phyloP scores from a whole-genome alignment of 2,113 vertebrate species.

The Centropus unirufus region DNA sequence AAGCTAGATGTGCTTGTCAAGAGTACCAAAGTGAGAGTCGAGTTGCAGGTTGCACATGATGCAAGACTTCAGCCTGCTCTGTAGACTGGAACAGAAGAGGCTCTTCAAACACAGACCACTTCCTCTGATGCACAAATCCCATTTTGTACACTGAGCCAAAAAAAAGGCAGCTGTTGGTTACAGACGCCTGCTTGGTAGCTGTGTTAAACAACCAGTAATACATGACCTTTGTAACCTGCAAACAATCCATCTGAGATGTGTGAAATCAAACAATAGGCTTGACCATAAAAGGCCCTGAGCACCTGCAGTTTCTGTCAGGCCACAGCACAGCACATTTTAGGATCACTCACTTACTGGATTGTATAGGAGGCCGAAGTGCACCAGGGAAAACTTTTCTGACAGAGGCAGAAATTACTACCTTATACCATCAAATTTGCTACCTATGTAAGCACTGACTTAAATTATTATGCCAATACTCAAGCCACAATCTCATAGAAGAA shows the following conservation, averaged over 20 bases:
- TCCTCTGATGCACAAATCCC: neutral
- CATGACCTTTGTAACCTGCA: neutral
- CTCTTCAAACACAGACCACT: neutral
- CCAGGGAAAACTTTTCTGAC: neutral
- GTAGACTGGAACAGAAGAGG: neutral
- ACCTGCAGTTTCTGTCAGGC: neutral
- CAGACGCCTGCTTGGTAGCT: neutral
- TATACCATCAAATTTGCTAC: neutral
- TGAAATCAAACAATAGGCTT: neutral
- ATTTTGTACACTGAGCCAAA: neutral
- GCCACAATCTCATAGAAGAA: neutral
- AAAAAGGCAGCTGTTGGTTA: neutral
- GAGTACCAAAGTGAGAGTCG: rapidly evolving
- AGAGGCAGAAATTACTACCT: neutral
- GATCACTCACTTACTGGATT: neutral
- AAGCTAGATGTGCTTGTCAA: neutral
- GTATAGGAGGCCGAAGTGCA: neutral
- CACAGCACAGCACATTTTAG: neutral
- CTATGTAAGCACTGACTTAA: neutral
- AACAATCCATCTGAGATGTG: neutral
- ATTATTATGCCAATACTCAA: neutral
- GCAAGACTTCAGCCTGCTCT: neutral
- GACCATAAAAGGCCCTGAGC: neutral
- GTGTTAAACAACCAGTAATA: neutral
- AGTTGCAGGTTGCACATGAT: neutral